Conservation (phyloP, 92 coral and sea anemone species). For the Plumapathes pennacea region DNA sequence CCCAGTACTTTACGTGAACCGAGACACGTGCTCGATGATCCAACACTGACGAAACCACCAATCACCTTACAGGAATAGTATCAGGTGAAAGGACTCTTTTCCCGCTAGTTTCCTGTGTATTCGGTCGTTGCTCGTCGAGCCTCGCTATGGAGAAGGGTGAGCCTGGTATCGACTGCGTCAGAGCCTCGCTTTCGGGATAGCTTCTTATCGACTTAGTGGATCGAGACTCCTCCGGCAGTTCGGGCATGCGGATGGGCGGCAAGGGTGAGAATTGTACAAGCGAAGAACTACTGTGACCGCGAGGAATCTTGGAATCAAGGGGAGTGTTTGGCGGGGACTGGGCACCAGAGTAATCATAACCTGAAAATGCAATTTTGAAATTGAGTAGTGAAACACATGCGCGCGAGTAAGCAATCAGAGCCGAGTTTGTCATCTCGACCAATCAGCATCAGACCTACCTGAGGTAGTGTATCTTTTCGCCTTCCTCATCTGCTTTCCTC, state of each 20-base stretch:
- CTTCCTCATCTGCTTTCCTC: conserved; percentile 72
- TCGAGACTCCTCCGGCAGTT: conserved; percentile 69
- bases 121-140: conserved; percentile 7
- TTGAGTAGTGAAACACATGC: not conserved
- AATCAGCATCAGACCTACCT: too few species aligned
- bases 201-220: conserved; percentile 75
- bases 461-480: conserved; percentile 37
- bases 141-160: conserved; percentile 24
- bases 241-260: conserved; percentile 93
- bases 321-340: conserved; percentile 34
- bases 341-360: not conserved
- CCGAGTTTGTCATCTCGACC: too few species aligned
- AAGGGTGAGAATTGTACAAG: conserved; percentile 61
- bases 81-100: conserved; percentile 8
- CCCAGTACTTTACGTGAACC: too few species aligned
- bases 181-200: conserved; percentile 66
- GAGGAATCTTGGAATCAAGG: conserved; percentile 40
- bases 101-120: conserved; percentile 9
- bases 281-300: conserved; percentile 43
- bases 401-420: too few species aligned
- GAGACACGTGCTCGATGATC: too few species aligned
- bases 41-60: too few species aligned
- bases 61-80: conserved; percentile 31
- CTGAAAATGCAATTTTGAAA: not conserved
- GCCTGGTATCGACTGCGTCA: conserved; percentile 57